These are phyloP conservation scores for Isaurus tuberculatus DNA, from an alignment of 92 coral and sea anemone species.

Conservation along the genomic window DNA sequence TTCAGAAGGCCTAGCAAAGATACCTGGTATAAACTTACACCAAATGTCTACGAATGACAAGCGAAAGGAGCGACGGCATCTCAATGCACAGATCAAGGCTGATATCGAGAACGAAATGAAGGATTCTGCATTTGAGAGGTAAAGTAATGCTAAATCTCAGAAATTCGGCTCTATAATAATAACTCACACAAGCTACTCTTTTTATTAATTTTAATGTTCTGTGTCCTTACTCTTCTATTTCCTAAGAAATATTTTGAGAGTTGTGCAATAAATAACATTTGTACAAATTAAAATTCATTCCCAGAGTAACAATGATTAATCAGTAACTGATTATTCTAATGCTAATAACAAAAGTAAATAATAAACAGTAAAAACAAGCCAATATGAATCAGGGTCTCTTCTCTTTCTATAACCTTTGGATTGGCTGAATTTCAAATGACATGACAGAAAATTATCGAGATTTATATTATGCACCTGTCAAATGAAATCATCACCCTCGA, in stretches of 20 bases:
- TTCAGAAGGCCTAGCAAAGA: slow-evolving; percentile 42
- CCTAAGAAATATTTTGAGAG: background rate
- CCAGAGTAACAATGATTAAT: background rate
- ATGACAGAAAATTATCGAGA: background rate
- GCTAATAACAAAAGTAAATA: background rate
- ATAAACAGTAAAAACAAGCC: background rate
- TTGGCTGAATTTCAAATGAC: background rate
- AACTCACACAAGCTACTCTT: background rate
- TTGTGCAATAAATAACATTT: background rate
- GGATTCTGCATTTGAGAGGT: slow-evolving; percentile 17
- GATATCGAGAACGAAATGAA: slow-evolving; percentile 6
- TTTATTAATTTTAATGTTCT: background rate
- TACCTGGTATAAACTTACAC: slow-evolving; percentile 31
- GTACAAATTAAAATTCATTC: background rate
- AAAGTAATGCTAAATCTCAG: background rate
- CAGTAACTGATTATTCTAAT: background rate
- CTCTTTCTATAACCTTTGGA: background rate
- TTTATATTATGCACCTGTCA: background rate
- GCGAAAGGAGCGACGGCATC: slow-evolving; percentile 6
- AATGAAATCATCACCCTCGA: background rate
- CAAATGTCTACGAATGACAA: background rate
- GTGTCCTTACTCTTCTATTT: background rate
- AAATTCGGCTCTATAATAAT: background rate
- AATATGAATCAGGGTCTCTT: background rate
- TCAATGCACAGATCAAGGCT: background rate